Evolutionary conservation across 2,797 vertebrate species (phyloP), one percentile per base, ranked within the genome.

Genomic region (Periparus ater): DNA sequence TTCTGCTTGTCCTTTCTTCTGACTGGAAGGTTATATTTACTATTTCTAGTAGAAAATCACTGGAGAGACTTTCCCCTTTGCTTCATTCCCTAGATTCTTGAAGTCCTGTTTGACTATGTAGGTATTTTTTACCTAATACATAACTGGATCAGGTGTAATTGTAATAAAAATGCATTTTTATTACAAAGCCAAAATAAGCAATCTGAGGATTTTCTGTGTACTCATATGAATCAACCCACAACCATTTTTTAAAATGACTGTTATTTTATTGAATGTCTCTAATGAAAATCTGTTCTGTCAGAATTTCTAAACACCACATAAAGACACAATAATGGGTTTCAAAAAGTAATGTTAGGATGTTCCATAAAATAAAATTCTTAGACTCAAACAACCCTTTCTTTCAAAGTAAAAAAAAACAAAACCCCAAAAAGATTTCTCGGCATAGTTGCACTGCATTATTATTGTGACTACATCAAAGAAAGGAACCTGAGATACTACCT

Each of bases 191-290:
- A 63, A 57, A 71, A 16, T 34, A 79, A 84, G 65, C 5, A 57
- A 20, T 36, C 30, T 60, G 22, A 47, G 21, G 4, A 29, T 76
- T 76, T 74, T 30, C 7, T 48, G 7, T 29, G 6, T 19, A 38
- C 80, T 74, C 4, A 17, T 0, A 1, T 68, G 18, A 79, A 73
- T 61, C 44, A 51, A 0, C 6, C 2, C 11, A 55, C 11, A 72
- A 29, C 0, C 0, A 7, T 44, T 40, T 79, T 40, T 17, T 0
- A 0, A 29, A 82, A 44, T 13, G 42, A 32, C 3, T 22, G 9
- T 44, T 72, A 36, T 63, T 66, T 55, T 57, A 29, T 12, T 73
- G 5, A 68, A 58, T 61, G 29, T 44, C 62, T 51, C 10, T 10
- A 61, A 19, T 25, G 13, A 42, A 87, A 79, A 57, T 51, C 7